A percentile compares a stretch with the other conserved stretches of the same genome.
Conservation (phyloP, 2,113 vertebrate genomes). For the Ochotona princeps region DNA sequence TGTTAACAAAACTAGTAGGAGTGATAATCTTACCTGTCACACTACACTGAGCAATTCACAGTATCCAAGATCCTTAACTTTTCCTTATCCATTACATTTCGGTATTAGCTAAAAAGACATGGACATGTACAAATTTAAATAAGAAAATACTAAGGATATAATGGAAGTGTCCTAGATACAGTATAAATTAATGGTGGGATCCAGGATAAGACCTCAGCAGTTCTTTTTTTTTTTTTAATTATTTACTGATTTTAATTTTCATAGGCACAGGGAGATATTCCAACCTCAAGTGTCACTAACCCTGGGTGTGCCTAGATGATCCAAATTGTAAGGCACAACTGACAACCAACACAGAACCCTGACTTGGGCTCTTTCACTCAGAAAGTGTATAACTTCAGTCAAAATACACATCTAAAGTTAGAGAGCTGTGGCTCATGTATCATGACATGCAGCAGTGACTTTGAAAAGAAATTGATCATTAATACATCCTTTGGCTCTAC, state of each 20-base stretch:
- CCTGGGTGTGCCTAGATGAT: not conserved
- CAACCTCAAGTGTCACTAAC: not conserved
- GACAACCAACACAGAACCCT: not conserved
- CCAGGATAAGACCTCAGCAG: not conserved
- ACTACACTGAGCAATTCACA: conserved; percentile 29
- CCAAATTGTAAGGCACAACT: not conserved
- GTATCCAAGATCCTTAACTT: not conserved
- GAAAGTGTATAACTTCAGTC: not conserved
- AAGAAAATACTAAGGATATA: not conserved
- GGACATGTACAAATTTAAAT: not conserved
- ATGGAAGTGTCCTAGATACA: not conserved
- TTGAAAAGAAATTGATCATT: not conserved
- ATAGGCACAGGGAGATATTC: too few species aligned
- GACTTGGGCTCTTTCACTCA: not conserved
- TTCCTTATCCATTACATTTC: not conserved
- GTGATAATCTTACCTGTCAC: not conserved
- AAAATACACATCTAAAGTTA: not conserved
- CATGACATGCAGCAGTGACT: not conserved
- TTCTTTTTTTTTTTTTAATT: not conserved
- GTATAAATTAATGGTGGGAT: not conserved
- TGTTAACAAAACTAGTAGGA: conserved; percentile 3
- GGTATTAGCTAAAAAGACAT: not conserved
- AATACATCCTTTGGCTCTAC: not conserved
- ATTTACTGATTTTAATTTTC: too few species aligned
- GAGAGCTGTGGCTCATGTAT: not conserved